Evolutionary conservation across 2,888 invertebrate genomes (phyloP).

Genomic region (Leptopilina myrica): DNA sequence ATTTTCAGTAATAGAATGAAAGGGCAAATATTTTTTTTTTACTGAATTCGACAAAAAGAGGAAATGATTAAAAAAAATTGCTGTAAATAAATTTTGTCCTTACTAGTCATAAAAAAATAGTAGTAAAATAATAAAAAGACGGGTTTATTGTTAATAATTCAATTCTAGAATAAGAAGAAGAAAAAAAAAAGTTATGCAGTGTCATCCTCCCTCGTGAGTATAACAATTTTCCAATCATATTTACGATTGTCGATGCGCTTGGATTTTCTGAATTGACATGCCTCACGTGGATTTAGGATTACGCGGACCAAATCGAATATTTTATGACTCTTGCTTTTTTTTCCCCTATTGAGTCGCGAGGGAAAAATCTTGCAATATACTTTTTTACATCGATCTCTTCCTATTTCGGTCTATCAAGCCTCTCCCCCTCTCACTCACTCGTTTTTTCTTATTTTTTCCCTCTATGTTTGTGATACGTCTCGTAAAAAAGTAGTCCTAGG

Average conservation of each 20-base stretch:
- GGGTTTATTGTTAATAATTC: not conserved
- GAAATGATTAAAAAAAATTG: conserved; percentile 24
- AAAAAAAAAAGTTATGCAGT: conserved; percentile 10
- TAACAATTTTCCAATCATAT: conserved; percentile 71
- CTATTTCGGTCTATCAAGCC: not conserved
- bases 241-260: conserved; percentile 56
- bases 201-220: not conserved
- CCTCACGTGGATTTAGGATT: conserved; percentile 70
- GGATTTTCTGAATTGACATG: conserved; percentile 51
- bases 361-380: conserved; percentile 1
- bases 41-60: not conserved
- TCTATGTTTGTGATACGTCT: conserved; percentile 34
- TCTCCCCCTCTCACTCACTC: no score
- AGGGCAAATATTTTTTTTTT: not conserved
- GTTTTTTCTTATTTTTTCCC: not conserved
- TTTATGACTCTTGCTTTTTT: conserved; percentile 55
- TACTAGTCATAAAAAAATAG: conserved; percentile 47
- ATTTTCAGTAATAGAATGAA: no score
- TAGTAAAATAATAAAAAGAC: conserved; percentile 17
- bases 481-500: conserved; percentile 37
- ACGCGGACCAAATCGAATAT: conserved; percentile 70
- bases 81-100: conserved; percentile 1
- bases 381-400: conserved; percentile 26
- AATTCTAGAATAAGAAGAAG: not conserved
- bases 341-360: conserved; percentile 44